Base-by-base conservation (phyloP, 2,113 vertebrate species). In the Rhombomys opimus region DNA sequence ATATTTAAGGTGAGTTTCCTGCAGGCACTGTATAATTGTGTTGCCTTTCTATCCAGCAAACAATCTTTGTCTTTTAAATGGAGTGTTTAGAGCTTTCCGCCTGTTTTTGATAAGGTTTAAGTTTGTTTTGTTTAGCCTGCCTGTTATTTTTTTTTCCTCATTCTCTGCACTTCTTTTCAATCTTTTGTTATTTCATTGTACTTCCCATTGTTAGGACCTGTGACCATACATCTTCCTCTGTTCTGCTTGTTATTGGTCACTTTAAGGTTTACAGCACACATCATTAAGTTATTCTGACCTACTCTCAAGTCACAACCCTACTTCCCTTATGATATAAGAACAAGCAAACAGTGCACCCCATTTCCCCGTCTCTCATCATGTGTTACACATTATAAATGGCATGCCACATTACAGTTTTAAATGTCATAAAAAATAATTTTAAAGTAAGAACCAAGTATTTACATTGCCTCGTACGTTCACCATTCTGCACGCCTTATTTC, bases 31-130 rank as follows among this genome's bases (percentile, higher is more conserved):
- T 52, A 78, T 84, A 80, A 84, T 22, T 89, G 59, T 38, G 88
- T 32, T 88, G 77, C 38, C 95, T 77, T 89, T 89, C 90, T 61
- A 94, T 30, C 23, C 27, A 67, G 57, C 17, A 46, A 95, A 96
- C 6, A 86, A 32, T 84, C 72, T 68, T 82, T 46, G 61, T 61
- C 65, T 96, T 95, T 89, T 52, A 92, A 88, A 63, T 41, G 20
- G 23, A 59, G n/a, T 80, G 32, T 67, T 85, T 46, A 81, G 65
- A 82, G 2, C 67, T 80, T 54, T 77, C 46, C 80, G 59, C 46
- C 57, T 86, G 82, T 89, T 72, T 70, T 38, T 91, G 22, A 57
- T 78, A 52, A 8, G 23, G 30, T 30, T 90, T 38, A 38, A 65
- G 30, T 81, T 80, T 91, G 59, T 38, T 78, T 87, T 86, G 65